Conservation (phyloP, 1,140 invertebrate genomes). For the Listronotus bonariensis region DNA sequence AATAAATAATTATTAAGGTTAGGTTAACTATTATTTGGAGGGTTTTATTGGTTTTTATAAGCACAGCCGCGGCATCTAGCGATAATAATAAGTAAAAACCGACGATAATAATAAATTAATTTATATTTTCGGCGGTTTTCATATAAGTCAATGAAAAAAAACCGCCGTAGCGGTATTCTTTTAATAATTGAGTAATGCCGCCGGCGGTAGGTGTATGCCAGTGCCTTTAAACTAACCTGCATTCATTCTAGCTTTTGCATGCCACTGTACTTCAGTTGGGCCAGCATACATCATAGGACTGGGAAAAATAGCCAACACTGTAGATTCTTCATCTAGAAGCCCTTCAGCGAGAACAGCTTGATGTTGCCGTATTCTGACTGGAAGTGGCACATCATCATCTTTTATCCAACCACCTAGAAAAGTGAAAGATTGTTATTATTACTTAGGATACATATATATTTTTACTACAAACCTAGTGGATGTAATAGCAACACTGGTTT, state of each 20-base stretch:
- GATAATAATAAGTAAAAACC: too few relatives aligned
- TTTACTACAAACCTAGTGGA: slow-evolving; percentile 70
- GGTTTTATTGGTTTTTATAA: too few relatives aligned
- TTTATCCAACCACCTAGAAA: slow-evolving; percentile 91
- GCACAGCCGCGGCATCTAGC: too few relatives aligned
- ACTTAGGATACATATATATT: background rate
- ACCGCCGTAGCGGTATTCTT: too few relatives aligned
- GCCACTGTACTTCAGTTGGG: slow-evolving; percentile 99
- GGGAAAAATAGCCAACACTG: slow-evolving; percentile 97
- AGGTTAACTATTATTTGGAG: too few relatives aligned
- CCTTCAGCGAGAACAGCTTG: slow-evolving; percentile 87
- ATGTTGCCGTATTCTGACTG: slow-evolving; percentile 76
- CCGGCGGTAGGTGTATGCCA: too few relatives aligned
- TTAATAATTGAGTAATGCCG: too few relatives aligned
- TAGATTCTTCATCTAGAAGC: slow-evolving; percentile 81
- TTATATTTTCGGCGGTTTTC: too few relatives aligned
- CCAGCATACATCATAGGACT: slow-evolving; percentile 99
- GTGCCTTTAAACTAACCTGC: slow-evolving; percentile 71
- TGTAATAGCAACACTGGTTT: slow-evolving; percentile 95
- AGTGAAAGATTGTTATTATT: background rate
- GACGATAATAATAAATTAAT: too few relatives aligned
- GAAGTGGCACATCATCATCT: slow-evolving; percentile 96
- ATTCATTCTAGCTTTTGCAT: slow-evolving; percentile 94
- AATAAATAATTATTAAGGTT: too few relatives aligned
- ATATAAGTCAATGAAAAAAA: too few relatives aligned